Evolutionary conservation across 2,797 vertebrate species (phyloP).

Genomic region (Merluccius polli): DNA sequence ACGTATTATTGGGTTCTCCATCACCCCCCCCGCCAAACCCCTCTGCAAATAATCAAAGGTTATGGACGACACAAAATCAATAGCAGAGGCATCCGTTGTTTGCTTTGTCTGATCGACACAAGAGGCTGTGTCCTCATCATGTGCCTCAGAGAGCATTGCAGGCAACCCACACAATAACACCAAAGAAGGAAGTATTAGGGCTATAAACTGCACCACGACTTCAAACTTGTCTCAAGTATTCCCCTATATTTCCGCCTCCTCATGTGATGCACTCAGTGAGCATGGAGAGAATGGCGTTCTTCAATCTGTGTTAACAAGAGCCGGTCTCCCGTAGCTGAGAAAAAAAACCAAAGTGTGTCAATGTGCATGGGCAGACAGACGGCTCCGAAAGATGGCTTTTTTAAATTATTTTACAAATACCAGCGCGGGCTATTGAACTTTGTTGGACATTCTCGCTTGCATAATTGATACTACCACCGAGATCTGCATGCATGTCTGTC

Average conservation of each 20-base stretch:
- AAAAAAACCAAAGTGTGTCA: background rate
- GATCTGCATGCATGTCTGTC: background rate
- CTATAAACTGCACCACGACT: background rate
- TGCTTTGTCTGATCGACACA: conserved; percentile 8
- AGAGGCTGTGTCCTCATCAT: conserved; percentile 1
- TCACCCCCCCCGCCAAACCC: conserved; percentile 21
- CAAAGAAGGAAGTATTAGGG: background rate
- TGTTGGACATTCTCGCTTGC: background rate
- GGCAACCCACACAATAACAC: background rate
- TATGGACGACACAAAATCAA: conserved; percentile 49
- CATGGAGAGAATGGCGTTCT: background rate
- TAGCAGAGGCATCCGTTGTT: conserved; percentile 28
- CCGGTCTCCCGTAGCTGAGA: background rate
- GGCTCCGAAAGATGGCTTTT: background rate
- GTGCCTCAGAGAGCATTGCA: conserved; percentile 9
- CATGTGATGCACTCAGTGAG: background rate
- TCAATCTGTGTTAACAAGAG: background rate
- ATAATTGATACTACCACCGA: no score
- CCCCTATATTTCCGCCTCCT: background rate
- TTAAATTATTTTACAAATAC: background rate
- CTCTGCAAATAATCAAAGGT: conserved; percentile 43
- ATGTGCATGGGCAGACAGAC: background rate
- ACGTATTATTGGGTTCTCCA: background rate
- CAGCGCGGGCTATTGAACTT: background rate
- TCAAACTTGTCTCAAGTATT: background rate